Conservation (phyloP, 2,113 vertebrate species). For the Varanus salvator region DNA sequence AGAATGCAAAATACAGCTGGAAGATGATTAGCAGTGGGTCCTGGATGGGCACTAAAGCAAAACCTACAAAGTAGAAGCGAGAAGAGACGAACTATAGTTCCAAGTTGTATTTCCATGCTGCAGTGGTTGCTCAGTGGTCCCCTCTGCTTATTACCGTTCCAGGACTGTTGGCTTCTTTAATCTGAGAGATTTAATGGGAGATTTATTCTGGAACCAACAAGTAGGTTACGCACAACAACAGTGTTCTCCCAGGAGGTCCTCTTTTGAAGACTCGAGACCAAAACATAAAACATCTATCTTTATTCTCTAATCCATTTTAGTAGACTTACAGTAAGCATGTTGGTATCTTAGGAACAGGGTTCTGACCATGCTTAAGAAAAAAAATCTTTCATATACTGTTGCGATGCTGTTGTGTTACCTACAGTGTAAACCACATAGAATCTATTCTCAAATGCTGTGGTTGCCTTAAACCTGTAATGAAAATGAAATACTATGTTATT, state of each 20-base stretch:
- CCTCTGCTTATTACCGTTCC: background rate
- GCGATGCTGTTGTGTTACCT: background rate
- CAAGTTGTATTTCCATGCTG: background rate
- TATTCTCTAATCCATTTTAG: background rate
- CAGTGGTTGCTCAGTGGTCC: background rate
- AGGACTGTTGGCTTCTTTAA: background rate
- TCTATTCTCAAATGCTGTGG: background rate
- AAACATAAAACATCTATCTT: conserved; percentile 9
- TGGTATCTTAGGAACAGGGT: too few species aligned
- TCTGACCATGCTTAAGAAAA: too few species aligned
- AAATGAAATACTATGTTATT: too few species aligned
- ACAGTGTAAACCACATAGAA: background rate
- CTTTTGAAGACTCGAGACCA: background rate
- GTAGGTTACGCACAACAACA: background rate
- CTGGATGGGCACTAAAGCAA: background rate
- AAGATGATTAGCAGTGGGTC: background rate
- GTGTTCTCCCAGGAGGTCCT: background rate
- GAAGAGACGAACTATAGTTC: background rate
- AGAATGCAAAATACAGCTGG: background rate
- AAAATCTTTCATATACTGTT: background rate
- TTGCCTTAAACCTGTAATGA: conserved; percentile 1
- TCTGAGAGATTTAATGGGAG: background rate
- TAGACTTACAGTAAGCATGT: background rate
- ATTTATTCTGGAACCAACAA: conserved; percentile 16
- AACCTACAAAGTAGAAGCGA: background rate